These are phyloP conservation scores for Limosa lapponica DNA, from an alignment of 2,797 vertebrate genomes.

Conservation along the genomic window DNA sequence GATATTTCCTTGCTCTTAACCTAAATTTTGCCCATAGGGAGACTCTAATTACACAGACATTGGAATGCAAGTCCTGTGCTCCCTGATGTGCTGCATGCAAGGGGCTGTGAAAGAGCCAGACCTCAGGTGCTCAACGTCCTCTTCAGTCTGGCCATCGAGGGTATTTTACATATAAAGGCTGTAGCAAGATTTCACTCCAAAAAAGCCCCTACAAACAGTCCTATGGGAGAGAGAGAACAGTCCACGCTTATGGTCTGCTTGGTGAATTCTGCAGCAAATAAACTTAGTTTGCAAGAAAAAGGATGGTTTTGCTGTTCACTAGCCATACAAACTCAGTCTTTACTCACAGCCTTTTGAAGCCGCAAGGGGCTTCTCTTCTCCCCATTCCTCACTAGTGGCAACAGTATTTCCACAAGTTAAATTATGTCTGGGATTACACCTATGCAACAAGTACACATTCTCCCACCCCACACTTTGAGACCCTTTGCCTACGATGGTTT, in stretches of 20 bases:
- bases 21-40: neutral
- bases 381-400: neutral
- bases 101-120: neutral
- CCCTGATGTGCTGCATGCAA: neutral
- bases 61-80: neutral
- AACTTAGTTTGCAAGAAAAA: neutral
- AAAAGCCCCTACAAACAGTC: neutral
- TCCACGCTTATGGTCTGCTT: neutral
- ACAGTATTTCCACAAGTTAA: neutral
- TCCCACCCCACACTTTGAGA: neutral
- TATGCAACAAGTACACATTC: neutral
- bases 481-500: neutral
- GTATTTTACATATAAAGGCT: neutral
- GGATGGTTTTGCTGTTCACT: neutral
- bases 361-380: neutral
- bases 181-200: neutral
- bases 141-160: neutral
- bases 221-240: neutral
- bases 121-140: neutral
- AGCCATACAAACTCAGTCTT: neutral
- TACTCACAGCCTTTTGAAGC: neutral
- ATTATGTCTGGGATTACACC: neutral
- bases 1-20: constrained; percentile 30
- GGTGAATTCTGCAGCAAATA: neutral
- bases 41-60: neutral